Base-by-base conservation (phyloP, 2,888 invertebrate species). In the Andrena minutula region DNA sequence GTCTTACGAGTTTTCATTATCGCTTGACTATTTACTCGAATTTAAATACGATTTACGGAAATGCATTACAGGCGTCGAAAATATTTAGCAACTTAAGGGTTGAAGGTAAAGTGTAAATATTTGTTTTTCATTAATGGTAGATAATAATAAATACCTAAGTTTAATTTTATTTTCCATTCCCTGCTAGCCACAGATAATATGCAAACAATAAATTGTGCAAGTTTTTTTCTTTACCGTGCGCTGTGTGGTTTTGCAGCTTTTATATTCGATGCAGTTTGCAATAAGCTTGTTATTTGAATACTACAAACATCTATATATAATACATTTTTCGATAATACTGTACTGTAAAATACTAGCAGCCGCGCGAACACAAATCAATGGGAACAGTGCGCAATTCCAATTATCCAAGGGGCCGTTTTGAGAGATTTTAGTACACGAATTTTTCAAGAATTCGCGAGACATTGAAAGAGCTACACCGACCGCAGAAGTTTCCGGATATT, bases 401-500 rank as follows among this genome's bases (percentile, higher is more conserved):
- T 12, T 12, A 4, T 41, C 1, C 41, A n/a, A 32, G 41, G 16
- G 10, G 16, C 20, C 32, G 30, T 30, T 10, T 32, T 0, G 70
- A 32, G 49, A 63, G 58, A 70, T 70, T 76, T 70, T 49, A 58
- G 30, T 12, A 32, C 64, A 66, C 7, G 26, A 64, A 32, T 79
- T 71, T 79, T 70, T 70, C 41, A 23, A 2, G 23, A 35, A 20
- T 61, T 71, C 2, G 28, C 16, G 20, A 51, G 60, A 30, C 32
- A 32, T 23, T 7, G n/a, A 28, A 76, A 61, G 32, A 32, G 47
- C 30, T 41, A 51, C 8, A 30, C 28, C 56, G 58, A 5, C 30
- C 49, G n/a, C 72, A n/a, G 20, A 68, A 80, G 73, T 78, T 53
- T 63, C 5, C 30, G 41, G 58, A 75, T 82, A 75, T 82, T 84